Evolutionary conservation across 2,888 invertebrate genomes (phyloP), one percentile per base, ranked within the genome.

Genomic region (Drosophila histrio): DNA sequence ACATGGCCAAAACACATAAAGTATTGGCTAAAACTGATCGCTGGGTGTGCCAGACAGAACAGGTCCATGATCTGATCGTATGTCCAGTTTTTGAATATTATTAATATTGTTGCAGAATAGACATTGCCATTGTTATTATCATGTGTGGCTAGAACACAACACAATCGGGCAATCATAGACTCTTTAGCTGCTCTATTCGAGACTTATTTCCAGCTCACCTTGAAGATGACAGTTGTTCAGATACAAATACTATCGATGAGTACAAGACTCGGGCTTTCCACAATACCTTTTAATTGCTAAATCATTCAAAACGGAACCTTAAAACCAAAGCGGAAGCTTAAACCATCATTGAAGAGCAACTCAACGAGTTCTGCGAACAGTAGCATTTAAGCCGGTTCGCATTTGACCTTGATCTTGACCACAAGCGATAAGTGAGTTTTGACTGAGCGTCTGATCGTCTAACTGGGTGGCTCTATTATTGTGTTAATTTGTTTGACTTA

Each of bases 341-440:
- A 41, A 41, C 53, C 65, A 65, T 53, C 71, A 52, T 65, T 57
- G 65, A 79, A 71, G 72, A 76, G 73, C 73, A 63, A 63, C 66
- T 69, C 60, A 72, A 67, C 62, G 43, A 50, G 44, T 46, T 62
- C 41, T 60, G 52, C 47, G 34, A 79, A 85, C 80, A 62, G 85
- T 75, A 79, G 66, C 63, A 52, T 69, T 69, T 73, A 65, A 83
- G 79, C 80, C 79, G 76, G 77, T 87, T 84, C 57, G 38, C 28
- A 47, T 50, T 65, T 61, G 76, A 36, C 88, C 89, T 79, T 89
- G 89, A 89, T 89, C 88, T 88, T 88, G 89, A 88, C 89, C 89
- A 89, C 76, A 77, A 77, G 44, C 56, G 32, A n/a, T 32, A 46
- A 47, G 22, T 36, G 32, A 22, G 34, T 36, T 2, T 21, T 17